Conservation (phyloP, 2,888 invertebrate species). For the Atethmia centrago region DNA sequence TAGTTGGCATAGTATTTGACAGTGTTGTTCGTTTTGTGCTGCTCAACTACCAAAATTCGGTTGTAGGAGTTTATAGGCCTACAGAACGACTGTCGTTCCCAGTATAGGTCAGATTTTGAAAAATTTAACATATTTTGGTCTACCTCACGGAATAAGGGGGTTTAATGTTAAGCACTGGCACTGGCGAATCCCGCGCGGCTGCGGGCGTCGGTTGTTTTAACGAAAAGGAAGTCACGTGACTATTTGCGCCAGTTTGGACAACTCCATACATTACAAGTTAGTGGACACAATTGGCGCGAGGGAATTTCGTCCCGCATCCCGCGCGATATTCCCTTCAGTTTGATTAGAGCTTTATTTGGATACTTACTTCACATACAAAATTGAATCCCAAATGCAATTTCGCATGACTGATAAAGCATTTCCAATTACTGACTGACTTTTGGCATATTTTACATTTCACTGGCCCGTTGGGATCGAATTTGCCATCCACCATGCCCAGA, state of each 20-base stretch:
- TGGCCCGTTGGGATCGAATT: conserved; percentile 61
- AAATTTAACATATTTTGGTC: no score
- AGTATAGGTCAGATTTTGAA: neutral
- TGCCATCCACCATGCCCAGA: conserved; percentile 68
- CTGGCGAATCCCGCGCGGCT: no score
- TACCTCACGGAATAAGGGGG: neutral
- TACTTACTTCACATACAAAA: conserved; percentile 70
- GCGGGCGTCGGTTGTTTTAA: no score
- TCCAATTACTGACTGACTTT: conserved; percentile 68
- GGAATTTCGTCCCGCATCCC: neutral
- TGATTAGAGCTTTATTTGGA: no score
- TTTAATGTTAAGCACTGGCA: no score
- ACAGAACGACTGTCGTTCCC: no score
- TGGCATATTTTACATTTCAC: conserved; percentile 70
- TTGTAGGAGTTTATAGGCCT: no score
- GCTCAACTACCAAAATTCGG: no score
- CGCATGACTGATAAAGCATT: conserved; percentile 69
- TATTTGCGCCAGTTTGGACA: neutral
- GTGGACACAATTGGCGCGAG: neutral
- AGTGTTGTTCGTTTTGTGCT: no score
- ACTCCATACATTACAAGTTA: no score
- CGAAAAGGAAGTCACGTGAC: no score
- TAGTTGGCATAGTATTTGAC: no score
- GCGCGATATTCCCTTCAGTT: neutral
- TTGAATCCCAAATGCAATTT: conserved; percentile 73